phyloP scores from a whole-genome alignment of 2,797 vertebrate genomes.

The Alcedo atthis region DNA sequence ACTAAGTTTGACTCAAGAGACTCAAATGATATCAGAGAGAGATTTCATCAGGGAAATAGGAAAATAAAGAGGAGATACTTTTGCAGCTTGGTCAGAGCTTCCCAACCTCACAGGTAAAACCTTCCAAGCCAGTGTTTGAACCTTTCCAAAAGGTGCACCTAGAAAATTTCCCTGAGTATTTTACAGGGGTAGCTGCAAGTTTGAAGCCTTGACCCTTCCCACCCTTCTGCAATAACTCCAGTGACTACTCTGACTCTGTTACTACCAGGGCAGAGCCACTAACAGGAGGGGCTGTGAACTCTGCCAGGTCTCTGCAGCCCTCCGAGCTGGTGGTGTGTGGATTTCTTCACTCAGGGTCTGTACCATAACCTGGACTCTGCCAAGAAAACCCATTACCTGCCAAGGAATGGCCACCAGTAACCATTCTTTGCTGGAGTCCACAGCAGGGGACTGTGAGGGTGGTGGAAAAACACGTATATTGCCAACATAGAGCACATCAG shows the following conservation, averaged over 20 bases:
- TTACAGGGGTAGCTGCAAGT: background rate
- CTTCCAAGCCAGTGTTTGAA: background rate
- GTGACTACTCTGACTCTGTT: background rate
- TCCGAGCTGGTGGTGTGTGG: background rate
- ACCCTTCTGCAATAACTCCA: background rate
- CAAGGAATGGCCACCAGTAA: background rate
- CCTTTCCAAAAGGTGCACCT: background rate
- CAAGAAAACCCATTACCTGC: background rate
- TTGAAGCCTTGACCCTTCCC: background rate
- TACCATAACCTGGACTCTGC: background rate
- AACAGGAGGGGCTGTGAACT: background rate
- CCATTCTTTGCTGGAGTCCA: no score
- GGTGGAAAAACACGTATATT: no score
- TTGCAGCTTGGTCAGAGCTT: background rate
- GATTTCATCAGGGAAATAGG: background rate
- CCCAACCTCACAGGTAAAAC: background rate
- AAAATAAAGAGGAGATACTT: background rate
- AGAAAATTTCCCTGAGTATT: background rate
- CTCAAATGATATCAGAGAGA: background rate
- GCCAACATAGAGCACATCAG: accelerated
- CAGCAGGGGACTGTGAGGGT: no score
- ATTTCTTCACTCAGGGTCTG: background rate
- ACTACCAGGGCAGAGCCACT: background rate
- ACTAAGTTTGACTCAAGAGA: background rate
- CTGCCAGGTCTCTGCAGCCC: background rate